phyloP scores from a whole-genome alignment of 2,797 vertebrate species.

The Tragelaphus oryx region DNA sequence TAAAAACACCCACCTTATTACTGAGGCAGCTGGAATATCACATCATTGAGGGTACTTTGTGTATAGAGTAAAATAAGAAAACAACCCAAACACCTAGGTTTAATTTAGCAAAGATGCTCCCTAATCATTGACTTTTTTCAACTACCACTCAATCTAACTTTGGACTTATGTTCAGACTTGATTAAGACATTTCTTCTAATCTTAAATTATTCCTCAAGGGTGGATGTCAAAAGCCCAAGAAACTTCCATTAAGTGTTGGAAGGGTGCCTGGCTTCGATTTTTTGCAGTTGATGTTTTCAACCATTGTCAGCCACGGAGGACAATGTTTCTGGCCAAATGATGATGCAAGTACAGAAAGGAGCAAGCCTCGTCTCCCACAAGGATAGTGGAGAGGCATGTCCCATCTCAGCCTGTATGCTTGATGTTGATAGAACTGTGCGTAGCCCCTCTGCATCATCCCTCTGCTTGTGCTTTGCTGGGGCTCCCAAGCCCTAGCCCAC shows the following conservation, averaged over 20 bases:
- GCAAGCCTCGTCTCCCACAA: background rate
- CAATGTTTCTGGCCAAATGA: background rate
- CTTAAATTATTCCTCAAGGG: background rate
- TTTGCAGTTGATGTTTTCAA: background rate
- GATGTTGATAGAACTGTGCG: accelerated
- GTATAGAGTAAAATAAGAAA: background rate
- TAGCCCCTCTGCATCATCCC: too few relatives aligned
- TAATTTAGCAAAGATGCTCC: background rate
- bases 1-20: background rate
- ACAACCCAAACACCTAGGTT: background rate
- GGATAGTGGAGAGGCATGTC: background rate
- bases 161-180: background rate
- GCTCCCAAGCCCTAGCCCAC: background rate
- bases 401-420: background rate
- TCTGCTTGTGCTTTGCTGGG: accelerated
- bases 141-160: background rate
- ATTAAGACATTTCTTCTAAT: background rate
- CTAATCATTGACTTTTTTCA: background rate
- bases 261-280: background rate
- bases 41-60: background rate
- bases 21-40: background rate
- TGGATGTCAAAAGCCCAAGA: background rate
- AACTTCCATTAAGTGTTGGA: background rate
- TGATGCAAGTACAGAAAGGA: background rate
- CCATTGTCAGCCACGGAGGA: background rate